phyloP scores from a whole-genome alignment of 2,888 invertebrate genomes.

The Protophormia terraenovae region DNA sequence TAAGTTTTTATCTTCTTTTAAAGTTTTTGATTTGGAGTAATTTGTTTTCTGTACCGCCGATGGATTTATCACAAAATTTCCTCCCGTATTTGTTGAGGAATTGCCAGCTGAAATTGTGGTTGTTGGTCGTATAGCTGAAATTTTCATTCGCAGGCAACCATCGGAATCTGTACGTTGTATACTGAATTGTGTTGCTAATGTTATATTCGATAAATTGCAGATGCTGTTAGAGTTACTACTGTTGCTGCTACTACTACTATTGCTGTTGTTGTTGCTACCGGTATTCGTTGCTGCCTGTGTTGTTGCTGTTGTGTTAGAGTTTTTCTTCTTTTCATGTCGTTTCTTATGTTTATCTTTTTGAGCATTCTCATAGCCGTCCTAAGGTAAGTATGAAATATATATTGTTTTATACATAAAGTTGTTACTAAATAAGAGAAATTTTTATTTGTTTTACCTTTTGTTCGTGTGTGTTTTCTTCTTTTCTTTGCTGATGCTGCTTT shows the following conservation, averaged over 20 bases:
- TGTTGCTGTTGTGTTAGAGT: slow-evolving; percentile 41
- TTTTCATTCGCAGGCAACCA: slow-evolving; percentile 80
- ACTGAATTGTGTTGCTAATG: slow-evolving; percentile 77
- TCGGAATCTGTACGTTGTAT: slow-evolving; percentile 80
- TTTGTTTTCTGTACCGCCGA: slow-evolving; percentile 15
- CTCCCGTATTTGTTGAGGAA: slow-evolving; percentile 8
- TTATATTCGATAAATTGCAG: slow-evolving; percentile 45
- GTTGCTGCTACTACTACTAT: slow-evolving; percentile 17
- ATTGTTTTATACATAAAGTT: not conserved
- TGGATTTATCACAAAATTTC: slow-evolving; percentile 44
- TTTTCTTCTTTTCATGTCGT: slow-evolving; percentile 66
- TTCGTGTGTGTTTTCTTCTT: slow-evolving; percentile 77
- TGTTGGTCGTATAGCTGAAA: slow-evolving; percentile 78
- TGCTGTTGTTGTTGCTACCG: slow-evolving; percentile 29
- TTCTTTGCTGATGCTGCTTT: slow-evolving; percentile 74
- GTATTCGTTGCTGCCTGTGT: slow-evolving; percentile 36
- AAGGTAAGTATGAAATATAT: slow-evolving; percentile 14
- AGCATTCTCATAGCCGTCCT: slow-evolving; percentile 50
- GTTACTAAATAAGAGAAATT: not conserved
- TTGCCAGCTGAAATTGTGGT: slow-evolving; percentile 37
- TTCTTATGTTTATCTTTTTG: slow-evolving; percentile 65
- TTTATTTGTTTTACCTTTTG: slow-evolving; percentile 75
- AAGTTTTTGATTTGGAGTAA: slow-evolving; percentile 19
- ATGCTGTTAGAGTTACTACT: slow-evolving; percentile 21
- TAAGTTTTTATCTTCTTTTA: slow-evolving; percentile 35